Evolutionary conservation across 2,797 vertebrate species (phyloP).

Genomic region (Phalanger gymnotis): DNA sequence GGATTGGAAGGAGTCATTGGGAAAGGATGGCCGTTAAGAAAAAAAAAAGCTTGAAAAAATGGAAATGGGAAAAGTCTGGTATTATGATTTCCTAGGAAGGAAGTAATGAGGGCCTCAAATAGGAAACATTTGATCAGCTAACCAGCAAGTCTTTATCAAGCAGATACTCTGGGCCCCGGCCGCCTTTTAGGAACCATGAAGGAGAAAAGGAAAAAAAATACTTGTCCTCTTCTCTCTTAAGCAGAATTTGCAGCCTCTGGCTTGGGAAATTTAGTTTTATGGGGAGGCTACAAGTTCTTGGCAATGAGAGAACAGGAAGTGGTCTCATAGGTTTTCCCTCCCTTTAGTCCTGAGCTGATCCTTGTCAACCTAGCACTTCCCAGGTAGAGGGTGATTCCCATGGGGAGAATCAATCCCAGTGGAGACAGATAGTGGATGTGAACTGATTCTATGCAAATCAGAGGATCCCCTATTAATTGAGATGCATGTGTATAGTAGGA

Average conservation of each 20-base stretch:
- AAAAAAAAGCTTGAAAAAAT: background rate
- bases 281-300: background rate
- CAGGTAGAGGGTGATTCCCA: background rate
- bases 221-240: background rate
- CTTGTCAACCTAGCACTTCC: background rate
- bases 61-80: background rate
- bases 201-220: background rate
- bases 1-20: background rate
- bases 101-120: background rate
- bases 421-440: background rate
- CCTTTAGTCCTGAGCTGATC: background rate
- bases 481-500: background rate
- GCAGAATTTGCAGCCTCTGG: background rate
- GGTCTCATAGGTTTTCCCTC: background rate
- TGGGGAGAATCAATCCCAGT: background rate
- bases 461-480: background rate
- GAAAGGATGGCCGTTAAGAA: background rate
- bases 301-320: background rate
- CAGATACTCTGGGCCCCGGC: background rate
- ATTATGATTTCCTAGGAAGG: background rate
- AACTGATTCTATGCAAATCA: background rate
- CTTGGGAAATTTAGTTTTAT: background rate
- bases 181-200: background rate
- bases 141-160: background rate
- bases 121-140: background rate